phyloP scores from a whole-genome alignment of 2,797 vertebrate genomes.

The Coregonus suidteri region DNA sequence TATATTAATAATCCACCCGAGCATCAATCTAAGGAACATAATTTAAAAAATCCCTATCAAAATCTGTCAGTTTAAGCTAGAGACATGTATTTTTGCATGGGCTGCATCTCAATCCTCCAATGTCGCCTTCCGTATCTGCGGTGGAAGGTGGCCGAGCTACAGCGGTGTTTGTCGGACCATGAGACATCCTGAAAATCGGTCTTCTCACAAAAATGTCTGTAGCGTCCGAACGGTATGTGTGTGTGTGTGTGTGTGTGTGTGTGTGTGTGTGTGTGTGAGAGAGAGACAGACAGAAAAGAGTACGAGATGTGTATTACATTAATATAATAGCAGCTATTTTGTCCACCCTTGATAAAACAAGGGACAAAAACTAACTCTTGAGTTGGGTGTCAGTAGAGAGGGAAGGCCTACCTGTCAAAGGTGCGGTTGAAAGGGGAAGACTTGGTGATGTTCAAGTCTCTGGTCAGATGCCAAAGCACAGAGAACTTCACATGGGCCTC shows the following conservation, averaged over 20 bases:
- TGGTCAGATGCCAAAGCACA: slow-evolving; percentile 96
- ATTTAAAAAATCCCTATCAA: too few relatives aligned
- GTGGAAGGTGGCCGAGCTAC: too few relatives aligned
- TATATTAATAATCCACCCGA: too few relatives aligned
- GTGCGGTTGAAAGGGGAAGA: slow-evolving; percentile 94
- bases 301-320: neutral
- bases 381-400: neutral
- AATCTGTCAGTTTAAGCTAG: too few relatives aligned
- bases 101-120: too few relatives aligned
- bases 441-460: slow-evolving; percentile 95
- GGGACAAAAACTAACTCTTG: neutral
- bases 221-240: neutral
- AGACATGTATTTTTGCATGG: too few relatives aligned
- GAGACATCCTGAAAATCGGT: too few relatives aligned
- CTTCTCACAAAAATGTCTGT: too few relatives aligned
- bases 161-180: too few relatives aligned
- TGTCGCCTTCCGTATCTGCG: too few relatives aligned
- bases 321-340: neutral
- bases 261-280: neutral
- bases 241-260: neutral
- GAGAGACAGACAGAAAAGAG: neutral
- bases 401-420: slow-evolving; percentile 89
- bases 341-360: neutral
- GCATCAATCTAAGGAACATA: too few relatives aligned
- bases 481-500: slow-evolving; percentile 97